A percentile compares a stretch with the other conserved stretches of the same genome.
Conservation (phyloP, 2,888 invertebrate species). For the Hermodice carunculata region DNA sequence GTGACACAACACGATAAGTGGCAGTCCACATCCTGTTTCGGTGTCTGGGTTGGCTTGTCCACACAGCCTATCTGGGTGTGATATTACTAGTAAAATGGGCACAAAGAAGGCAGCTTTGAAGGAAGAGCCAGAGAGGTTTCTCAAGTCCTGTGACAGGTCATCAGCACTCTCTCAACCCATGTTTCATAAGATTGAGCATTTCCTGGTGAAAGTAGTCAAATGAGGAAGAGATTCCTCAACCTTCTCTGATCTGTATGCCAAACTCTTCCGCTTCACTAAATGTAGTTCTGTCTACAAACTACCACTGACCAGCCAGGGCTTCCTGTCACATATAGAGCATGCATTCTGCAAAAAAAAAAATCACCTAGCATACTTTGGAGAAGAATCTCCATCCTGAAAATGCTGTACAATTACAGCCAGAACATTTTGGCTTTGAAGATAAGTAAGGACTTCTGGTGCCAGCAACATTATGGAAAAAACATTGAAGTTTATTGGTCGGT, state of each 20-base stretch:
- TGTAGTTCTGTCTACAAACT: conserved; percentile 7
- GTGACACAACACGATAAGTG: background rate
- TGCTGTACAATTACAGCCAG: too few relatives aligned
- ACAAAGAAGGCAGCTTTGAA: conserved; percentile 18
- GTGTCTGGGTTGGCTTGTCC: conserved; percentile 8
- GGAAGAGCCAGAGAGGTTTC: conserved; percentile 13
- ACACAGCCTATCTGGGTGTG: conserved; percentile 16
- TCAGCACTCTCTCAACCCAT: background rate
- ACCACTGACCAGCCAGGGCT: conserved; percentile 14
- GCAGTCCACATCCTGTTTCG: conserved; percentile 2
- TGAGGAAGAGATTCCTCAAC: conserved; percentile 1
- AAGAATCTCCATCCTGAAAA: too few relatives aligned
- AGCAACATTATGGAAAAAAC: too few relatives aligned
- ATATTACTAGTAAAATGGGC: conserved; percentile 18
- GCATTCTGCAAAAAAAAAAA: conserved; percentile 6
- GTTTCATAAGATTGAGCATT: background rate
- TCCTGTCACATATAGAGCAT: conserved; percentile 15
- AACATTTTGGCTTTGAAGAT: too few relatives aligned
- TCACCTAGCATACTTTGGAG: too few relatives aligned
- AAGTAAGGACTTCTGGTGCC: too few relatives aligned
- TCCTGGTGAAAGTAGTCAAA: conserved; percentile 17
- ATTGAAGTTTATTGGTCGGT: too few relatives aligned
- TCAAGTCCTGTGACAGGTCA: background rate
- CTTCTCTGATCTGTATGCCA: conserved; percentile 1
- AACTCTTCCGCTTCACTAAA: background rate